A percentile compares a stretch with the other conserved stretches of the same genome.
phyloP scores from a whole-genome alignment of 2,888 invertebrate genomes.

The Amitus sp. region DNA sequence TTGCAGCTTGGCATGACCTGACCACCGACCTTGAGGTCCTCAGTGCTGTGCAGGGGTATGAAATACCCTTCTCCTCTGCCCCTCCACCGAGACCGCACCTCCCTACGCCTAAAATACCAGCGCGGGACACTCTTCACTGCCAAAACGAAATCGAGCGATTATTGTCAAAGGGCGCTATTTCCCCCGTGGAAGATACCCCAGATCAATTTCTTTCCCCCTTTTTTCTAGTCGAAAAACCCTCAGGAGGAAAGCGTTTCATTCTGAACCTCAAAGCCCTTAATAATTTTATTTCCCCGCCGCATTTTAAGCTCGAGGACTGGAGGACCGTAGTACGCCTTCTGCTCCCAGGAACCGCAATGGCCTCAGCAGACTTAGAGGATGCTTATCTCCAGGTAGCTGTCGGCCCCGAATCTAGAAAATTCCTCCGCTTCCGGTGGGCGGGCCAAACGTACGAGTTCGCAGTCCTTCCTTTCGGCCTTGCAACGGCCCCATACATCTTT shows the following conservation, averaged over 20 bases:
- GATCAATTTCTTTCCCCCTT: conserved; percentile 20
- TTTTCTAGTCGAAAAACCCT: conserved; percentile 22
- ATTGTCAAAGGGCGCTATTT: not conserved
- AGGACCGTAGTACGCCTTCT: conserved; percentile 17
- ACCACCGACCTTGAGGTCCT: conserved; percentile 1
- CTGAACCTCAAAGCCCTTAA: conserved; percentile 20
- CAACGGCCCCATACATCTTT: conserved; percentile 8
- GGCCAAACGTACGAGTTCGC: not conserved
- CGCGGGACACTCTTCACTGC: conserved; percentile 1
- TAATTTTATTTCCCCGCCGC: conserved; percentile 6
- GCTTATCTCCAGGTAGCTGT: conserved; percentile 6
- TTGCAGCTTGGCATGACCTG: no score
- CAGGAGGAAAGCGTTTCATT: conserved; percentile 18
- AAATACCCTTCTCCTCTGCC: conserved; percentile 12
- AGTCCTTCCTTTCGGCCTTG: conserved; percentile 2
- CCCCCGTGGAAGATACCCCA: not conserved
- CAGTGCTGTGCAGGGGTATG: conserved; percentile 12
- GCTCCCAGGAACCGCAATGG: conserved; percentile 14
- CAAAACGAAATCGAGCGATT: conserved; percentile 10
- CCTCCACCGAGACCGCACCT: conserved; percentile 4
- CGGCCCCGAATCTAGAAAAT: conserved; percentile 8
- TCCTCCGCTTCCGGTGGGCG: conserved; percentile 15
- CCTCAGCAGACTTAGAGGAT: conserved; percentile 7
- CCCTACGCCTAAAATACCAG: conserved; percentile 1
- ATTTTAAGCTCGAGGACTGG: conserved; percentile 24